Evolutionary conservation across 92 coral and sea anemone species (phyloP).

Genomic region (Palythoa caribaeorum): DNA sequence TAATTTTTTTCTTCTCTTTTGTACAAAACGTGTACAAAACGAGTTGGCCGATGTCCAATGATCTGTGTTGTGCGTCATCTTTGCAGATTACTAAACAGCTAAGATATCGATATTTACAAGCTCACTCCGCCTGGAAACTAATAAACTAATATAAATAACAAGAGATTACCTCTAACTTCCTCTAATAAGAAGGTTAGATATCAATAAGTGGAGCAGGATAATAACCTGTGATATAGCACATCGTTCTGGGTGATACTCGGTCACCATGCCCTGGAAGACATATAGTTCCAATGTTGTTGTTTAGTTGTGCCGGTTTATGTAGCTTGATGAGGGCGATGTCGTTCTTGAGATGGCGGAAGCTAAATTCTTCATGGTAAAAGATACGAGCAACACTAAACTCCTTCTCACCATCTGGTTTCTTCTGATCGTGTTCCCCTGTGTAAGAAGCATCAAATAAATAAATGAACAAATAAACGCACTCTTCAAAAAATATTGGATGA

Average conservation of each 20-base stretch:
- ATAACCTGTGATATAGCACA: constrained; percentile 42
- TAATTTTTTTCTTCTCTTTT: no score
- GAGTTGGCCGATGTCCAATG: no score
- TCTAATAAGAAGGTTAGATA: background rate
- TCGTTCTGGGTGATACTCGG: constrained; percentile 21
- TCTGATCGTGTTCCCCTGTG: constrained; percentile 41
- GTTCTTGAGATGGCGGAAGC: constrained; percentile 32
- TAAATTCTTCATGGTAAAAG: constrained; percentile 29
- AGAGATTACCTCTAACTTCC: no score
- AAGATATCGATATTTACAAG: no score
- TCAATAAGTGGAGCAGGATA: background rate
- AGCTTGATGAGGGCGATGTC: constrained; percentile 42
- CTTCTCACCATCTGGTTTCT: constrained; percentile 33
- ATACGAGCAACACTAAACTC: constrained; percentile 38
- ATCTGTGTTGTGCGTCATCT: no score
- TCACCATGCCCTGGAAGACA: constrained; percentile 46
- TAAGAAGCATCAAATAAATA: background rate
- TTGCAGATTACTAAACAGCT: no score
- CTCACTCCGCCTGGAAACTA: no score
- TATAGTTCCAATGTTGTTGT: constrained; percentile 11
- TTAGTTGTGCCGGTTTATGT: constrained; percentile 21
- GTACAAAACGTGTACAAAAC: no score
- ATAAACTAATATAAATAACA: no score
- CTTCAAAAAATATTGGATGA: no score
- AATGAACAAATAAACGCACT: background rate